Base-by-base conservation (phyloP, 2,113 vertebrate genomes). In the Neoarius graeffei region DNA sequence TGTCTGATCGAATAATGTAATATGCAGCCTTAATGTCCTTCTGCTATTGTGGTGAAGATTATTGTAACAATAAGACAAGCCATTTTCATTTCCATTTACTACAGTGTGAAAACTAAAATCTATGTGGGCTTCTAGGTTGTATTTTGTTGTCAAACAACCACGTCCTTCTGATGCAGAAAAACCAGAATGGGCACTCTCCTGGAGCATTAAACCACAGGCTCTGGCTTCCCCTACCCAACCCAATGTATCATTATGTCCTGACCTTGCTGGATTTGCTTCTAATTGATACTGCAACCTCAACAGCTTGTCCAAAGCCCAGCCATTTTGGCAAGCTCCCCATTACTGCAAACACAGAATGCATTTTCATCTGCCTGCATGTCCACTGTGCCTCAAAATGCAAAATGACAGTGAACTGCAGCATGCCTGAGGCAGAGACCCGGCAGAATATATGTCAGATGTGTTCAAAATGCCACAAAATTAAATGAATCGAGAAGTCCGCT, bases 271-370 rank as follows among this genome's bases (percentile, higher is more conserved):
- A 23, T 71, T 62, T 60, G 82, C n/a, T 35, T 88, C 81, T 91
- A 83, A 90, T 84, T 91, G 73, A 87, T 87, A 69, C 76, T 54
- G 89, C 86, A 81, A 86, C 74, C 85, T 64, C 62, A 88, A 82
- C 85, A 89, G 88, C 76, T 88, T 71, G 67, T 91, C 66, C 67
- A 88, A 85, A 87, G 73, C 88, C 66, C 11, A 30, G 85, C 77
- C 69, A 80, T 84, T 71, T 74, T 64, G 83, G 71, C 88, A 67
- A 89, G 85, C 57, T 86, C 30, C 20, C 71, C n/a, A 17, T 67
- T 57, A 77, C 82, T 86, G 90, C 89, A 86, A 89, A 90, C 84
- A 42, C 57, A 30, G 27, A 35, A 62, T 48, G 42, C 71, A 83
- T 92, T 88, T 42, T 74, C 64, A 35, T 92, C 88, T 19, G 30